phyloP scores from a whole-genome alignment of 1,140 invertebrate species.

The Nephotettix cincticeps region DNA sequence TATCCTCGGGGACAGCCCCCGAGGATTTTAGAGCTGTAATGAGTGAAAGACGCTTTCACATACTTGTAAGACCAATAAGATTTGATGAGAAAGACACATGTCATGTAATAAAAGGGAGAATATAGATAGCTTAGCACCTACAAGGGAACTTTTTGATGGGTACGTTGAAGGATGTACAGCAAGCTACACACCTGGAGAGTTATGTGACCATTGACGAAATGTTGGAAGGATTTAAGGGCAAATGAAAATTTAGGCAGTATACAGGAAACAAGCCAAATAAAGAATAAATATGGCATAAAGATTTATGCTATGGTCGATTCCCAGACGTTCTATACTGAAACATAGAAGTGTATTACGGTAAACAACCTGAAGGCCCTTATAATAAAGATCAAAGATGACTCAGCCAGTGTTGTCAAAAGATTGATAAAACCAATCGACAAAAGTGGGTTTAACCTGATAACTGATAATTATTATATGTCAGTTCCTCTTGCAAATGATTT shows the following conservation, averaged over 20 bases:
- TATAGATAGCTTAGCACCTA: too few species aligned
- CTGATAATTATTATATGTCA: slow-evolving; percentile 46
- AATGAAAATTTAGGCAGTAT: slow-evolving; percentile 5
- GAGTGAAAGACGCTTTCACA: too few species aligned
- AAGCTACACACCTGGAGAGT: too few species aligned
- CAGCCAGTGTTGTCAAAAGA: slow-evolving; percentile 7
- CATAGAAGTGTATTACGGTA: neutral
- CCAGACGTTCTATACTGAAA: slow-evolving; percentile 11
- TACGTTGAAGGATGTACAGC: too few species aligned
- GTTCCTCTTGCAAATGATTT: slow-evolving; percentile 38
- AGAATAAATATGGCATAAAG: neutral
- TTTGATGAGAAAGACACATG: too few species aligned
- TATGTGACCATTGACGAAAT: neutral
- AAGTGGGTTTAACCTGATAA: slow-evolving; percentile 43
- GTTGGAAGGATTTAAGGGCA: neutral
- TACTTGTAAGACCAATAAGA: too few species aligned
- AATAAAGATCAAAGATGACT: neutral
- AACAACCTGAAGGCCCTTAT: neutral
- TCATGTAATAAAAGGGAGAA: too few species aligned
- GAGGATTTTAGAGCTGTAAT: too few species aligned
- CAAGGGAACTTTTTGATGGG: too few species aligned
- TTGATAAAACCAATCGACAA: slow-evolving; percentile 38
- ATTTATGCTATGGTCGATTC: slow-evolving; percentile 21
- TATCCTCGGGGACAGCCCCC: too few species aligned
- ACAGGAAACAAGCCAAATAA: slow-evolving; percentile 2